Evolutionary conservation across 2,888 invertebrate species (phyloP).

Genomic region (Xylophagus ater): DNA sequence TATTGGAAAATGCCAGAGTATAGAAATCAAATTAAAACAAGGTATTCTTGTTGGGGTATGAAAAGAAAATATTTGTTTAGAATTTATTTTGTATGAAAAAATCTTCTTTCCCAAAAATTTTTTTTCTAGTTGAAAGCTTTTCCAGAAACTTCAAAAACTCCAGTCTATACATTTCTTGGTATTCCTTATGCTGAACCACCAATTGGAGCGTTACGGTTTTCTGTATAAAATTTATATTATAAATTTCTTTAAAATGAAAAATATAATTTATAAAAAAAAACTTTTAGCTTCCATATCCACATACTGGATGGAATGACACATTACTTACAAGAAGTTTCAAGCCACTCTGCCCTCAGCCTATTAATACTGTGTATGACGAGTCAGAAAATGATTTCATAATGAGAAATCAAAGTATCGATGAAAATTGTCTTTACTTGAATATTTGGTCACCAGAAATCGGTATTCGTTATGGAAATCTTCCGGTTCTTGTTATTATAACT

Average conservation of each 20-base stretch:
- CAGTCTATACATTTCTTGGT: slow-evolving; percentile 60
- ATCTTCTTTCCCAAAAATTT: slow-evolving; percentile 3
- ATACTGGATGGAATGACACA: slow-evolving; percentile 54
- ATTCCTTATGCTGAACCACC: slow-evolving; percentile 76
- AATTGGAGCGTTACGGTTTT: slow-evolving; percentile 59
- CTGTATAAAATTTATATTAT: slow-evolving; percentile 40
- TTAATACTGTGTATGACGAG: slow-evolving; percentile 36
- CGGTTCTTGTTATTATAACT: slow-evolving; percentile 43
- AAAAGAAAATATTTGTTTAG: neutral
- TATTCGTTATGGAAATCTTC: slow-evolving; percentile 43
- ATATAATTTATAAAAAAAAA: slow-evolving; percentile 2
- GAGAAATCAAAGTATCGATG: slow-evolving; percentile 32
- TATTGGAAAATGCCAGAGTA: slow-evolving; percentile 14
- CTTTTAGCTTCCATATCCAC: slow-evolving; percentile 54
- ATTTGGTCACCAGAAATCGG: slow-evolving; percentile 75
- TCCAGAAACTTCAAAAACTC: slow-evolving; percentile 48
- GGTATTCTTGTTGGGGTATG: slow-evolving; percentile 20
- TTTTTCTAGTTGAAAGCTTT: slow-evolving; percentile 51
- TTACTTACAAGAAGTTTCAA: slow-evolving; percentile 58
- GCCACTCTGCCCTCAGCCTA: slow-evolving; percentile 55
- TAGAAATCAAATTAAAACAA: slow-evolving; percentile 18
- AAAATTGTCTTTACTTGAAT: slow-evolving; percentile 85
- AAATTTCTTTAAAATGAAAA: neutral
- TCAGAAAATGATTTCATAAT: slow-evolving; percentile 24
- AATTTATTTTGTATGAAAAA: slow-evolving; percentile 5